These are phyloP conservation scores for Nothoprocta perdicaria DNA, from an alignment of 2,113 vertebrate species.

Conservation along the genomic window DNA sequence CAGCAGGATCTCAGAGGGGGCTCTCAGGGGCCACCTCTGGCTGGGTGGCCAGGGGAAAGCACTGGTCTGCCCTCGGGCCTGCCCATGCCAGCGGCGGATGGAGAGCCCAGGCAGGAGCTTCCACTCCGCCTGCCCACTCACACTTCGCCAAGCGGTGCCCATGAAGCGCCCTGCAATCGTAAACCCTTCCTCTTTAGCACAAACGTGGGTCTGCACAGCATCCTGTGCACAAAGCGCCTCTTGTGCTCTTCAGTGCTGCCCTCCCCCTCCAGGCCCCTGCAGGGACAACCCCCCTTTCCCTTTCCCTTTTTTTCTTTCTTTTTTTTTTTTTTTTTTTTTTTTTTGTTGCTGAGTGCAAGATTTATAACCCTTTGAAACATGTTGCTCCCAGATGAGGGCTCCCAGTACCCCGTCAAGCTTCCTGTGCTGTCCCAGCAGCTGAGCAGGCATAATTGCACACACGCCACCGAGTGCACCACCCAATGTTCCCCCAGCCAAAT, in stretches of 20 bases:
- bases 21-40: background rate
- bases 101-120: background rate
- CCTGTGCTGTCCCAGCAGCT: conserved; percentile 26
- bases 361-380: conserved; percentile 77
- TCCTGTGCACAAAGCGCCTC: background rate
- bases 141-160: conserved; percentile 20
- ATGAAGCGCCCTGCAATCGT: background rate
- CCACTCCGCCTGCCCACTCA: background rate
- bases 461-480: background rate
- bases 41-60: background rate
- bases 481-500: conserved; percentile 58
- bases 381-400: conserved; percentile 76
- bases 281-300: background rate
- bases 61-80: background rate
- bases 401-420: conserved; percentile 66
- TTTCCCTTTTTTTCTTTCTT: too few species aligned
- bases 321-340: background rate
- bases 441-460: conserved; percentile 66
- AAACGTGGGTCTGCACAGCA: background rate
- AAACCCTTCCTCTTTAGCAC: conserved; percentile 20
- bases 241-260: background rate
- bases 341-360: conserved; percentile 42
- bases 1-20: background rate
- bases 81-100: background rate
- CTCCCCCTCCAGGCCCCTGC: rapidly evolving